phyloP scores from a whole-genome alignment of 1,140 invertebrate species.

The Metopolophium dirhodum region DNA sequence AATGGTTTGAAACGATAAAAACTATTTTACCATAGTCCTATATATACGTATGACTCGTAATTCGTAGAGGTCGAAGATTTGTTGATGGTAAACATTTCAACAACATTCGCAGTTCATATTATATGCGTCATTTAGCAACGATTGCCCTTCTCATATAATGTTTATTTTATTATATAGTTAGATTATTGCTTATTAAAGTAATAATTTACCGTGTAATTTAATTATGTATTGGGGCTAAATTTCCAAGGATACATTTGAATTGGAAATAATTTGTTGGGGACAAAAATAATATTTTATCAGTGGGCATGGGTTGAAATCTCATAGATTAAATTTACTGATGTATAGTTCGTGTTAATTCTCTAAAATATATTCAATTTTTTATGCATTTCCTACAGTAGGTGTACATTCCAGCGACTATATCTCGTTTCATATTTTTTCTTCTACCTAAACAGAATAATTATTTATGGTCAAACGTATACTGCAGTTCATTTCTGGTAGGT shows the following conservation, averaged over 20 bases:
- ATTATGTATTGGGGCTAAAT: neutral
- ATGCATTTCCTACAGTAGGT: neutral
- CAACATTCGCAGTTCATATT: neutral
- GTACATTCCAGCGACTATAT: neutral
- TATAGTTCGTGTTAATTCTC: neutral
- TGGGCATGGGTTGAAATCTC: neutral
- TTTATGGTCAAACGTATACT: neutral
- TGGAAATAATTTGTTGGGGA: neutral
- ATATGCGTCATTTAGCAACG: neutral
- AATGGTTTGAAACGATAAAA: no score
- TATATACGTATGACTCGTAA: neutral
- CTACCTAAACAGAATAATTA: neutral
- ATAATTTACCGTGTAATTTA: neutral
- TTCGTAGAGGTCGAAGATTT: neutral
- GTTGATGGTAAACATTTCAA: neutral
- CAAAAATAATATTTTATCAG: slow-evolving; percentile 2
- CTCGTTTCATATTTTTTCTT: neutral
- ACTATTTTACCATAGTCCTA: no score
- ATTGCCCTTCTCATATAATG: neutral
- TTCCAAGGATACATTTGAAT: neutral
- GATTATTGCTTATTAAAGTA: neutral
- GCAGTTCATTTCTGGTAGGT: neutral
- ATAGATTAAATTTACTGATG: neutral
- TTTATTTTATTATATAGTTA: neutral
- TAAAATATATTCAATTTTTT: neutral